These are phyloP conservation scores for Drosophila bocki DNA, from an alignment of 1,140 invertebrate species.

Conservation along the genomic window DNA sequence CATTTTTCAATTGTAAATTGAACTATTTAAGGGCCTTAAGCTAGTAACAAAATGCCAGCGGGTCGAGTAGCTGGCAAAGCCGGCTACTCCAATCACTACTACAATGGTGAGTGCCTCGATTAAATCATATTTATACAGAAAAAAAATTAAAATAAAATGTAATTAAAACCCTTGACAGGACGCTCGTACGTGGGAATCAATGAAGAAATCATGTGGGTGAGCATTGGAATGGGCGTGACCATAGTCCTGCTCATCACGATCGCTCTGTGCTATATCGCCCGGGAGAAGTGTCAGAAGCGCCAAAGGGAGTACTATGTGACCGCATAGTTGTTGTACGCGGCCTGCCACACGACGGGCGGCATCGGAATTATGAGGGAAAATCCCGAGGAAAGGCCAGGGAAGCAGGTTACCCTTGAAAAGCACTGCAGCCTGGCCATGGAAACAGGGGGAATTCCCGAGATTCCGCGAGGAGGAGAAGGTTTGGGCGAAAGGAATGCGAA, in stretches of 20 bases:
- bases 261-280: slow-evolving; percentile 91
- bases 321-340: slow-evolving; percentile 86
- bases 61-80: slow-evolving; percentile 90
- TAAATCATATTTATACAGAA: neutral
- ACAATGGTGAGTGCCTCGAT: slow-evolving; percentile 86
- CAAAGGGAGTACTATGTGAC: slow-evolving; percentile 89
- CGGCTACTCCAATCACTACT: slow-evolving; percentile 89
- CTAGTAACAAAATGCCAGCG: slow-evolving; percentile 84
- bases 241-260: slow-evolving; percentile 92
- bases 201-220: slow-evolving; percentile 94
- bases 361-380: neutral
- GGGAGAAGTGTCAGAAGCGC: slow-evolving; percentile 91
- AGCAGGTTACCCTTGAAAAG: slow-evolving; percentile 4
- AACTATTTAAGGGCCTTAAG: neutral
- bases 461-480: neutral
- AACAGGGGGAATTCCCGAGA: slow-evolving; percentile 3
- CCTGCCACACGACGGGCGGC: slow-evolving; percentile 44
- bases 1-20: slow-evolving; percentile 17
- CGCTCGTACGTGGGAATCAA: slow-evolving; percentile 92
- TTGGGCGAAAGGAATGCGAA: neutral
- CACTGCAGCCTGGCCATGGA: slow-evolving; percentile 9
- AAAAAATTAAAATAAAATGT: neutral
- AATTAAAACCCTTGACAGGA: slow-evolving; percentile 85
- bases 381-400: slow-evolving; percentile 6
- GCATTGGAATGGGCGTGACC: slow-evolving; percentile 93